Base-by-base conservation (phyloP, 2,888 invertebrate genomes). In the Hylaea fasciaria region DNA sequence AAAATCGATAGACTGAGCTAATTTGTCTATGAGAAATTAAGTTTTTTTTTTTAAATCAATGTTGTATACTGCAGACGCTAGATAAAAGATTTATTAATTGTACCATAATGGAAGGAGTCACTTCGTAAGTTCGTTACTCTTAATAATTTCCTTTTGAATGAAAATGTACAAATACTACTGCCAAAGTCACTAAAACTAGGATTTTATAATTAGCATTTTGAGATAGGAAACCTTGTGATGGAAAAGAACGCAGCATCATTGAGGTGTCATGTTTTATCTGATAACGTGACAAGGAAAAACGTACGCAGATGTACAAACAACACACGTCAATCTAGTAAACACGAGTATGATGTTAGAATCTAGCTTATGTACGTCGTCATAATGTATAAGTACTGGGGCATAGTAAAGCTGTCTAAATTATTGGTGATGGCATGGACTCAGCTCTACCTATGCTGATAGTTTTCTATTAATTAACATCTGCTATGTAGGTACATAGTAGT, bases 241-340 rank as follows among this genome's bases (percentile, higher is more conserved):
- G 66, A 73, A 74, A 71, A 69, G 67, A 71, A 70, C 65, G 69
- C 62, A 53, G 63, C 71, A 73, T 71, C 81, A 80, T 78, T 78
- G 80, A 80, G 72, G 76, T 76, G 81, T 80, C 80, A 69, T 52
- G 61, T 54, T 60, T 72, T 78, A 80, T 80, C 81, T 56, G 78
- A 80, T 80, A 78, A 76, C 68, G 69, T 64, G 70, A 72, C 70
- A 68, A 72, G 70, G 75, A 75, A 77, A 75, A 78, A 78, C 71
- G 68, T 68, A 68, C 50, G 61, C 57, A 62, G 57, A 64, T 66
- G 65, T 71, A 70, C 62, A 66, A 57, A 62, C 64, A 65, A 52
- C 53, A 56, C 48, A 71, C 70, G 72, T 71, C 68, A 66, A 57
- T 68, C 43, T 53, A 53, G 70, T 70, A 69, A 68, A 70, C 65